Base-by-base conservation (phyloP, 2,113 vertebrate species). In the Oophaga pumilio region DNA sequence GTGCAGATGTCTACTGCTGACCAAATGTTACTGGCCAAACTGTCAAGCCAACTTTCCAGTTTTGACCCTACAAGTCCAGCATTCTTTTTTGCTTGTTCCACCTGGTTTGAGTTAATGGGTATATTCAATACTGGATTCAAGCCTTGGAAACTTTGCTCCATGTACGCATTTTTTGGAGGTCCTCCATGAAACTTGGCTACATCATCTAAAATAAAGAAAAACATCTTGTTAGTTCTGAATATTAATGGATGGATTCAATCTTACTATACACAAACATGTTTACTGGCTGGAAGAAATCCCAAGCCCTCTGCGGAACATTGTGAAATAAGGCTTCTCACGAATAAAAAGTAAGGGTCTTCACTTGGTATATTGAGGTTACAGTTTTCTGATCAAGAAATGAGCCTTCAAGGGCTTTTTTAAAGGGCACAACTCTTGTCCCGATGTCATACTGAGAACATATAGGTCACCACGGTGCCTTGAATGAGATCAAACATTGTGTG, bases 141-240 rank as follows among this genome's bases (percentile, higher is more conserved):
- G 85, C 97, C 96, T 74, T 98, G 98, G 94, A 99, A 99, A 84
- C 97, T 99, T 94, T 99, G 98, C 93, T 99, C 98, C 98, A 99
- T 99, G 94, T 99, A 99, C 20, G 97, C 94, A n/a, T 96, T 97
- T 92, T 97, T 98, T 0, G 91, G 92, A 0, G 98, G 98, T 2
- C 98, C 98, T 0, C 92, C 94, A 93, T 99, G 98, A 7, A 97
- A 88, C 93, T 93, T 97, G 88, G 96, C 13, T 0, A 97, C 92
- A 85, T 99, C 97, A 85, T 98, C 98, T 99, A 95, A 18, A 93
- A 93, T 91, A 4, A 89, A 68, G 92, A 87, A 87, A 84, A 89
- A 3, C n/a, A 77, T 76, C 22, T 22, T 22, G 49, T 85, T 85
- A 73, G 9, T 49, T 15, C 22, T 53, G 5, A 8, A 26, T 52